Evolutionary conservation across 2,888 invertebrate genomes (phyloP).

Genomic region (Mechanitis messenoides): DNA sequence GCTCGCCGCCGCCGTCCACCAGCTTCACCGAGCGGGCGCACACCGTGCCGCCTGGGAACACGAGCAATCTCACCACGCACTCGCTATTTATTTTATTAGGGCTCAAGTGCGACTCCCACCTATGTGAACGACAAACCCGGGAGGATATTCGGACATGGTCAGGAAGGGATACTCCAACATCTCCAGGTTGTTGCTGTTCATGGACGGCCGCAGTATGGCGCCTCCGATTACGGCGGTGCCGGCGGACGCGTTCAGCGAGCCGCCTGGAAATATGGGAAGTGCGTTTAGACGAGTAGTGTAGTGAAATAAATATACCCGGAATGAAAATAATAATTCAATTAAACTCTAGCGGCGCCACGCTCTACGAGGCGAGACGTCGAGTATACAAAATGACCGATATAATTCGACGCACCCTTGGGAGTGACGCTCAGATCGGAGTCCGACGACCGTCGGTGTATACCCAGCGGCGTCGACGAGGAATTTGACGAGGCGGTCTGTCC

Average conservation of each 20-base stretch:
- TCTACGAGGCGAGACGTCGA: not conserved
- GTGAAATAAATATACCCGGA: too few species aligned
- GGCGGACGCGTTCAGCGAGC: conserved; percentile 80
- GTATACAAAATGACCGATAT: not conserved
- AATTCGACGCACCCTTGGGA: conserved; percentile 84
- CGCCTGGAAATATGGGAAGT: conserved; percentile 70
- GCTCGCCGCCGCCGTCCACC: conserved; percentile 88
- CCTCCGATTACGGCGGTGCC: conserved; percentile 73
- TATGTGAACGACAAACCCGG: conserved; percentile 91
- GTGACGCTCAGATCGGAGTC: conserved; percentile 96
- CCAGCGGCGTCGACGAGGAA: conserved; percentile 69
- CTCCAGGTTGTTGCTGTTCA: conserved; percentile 88
- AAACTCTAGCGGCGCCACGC: too few species aligned
- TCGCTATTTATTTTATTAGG: too few species aligned
- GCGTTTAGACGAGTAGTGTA: too few species aligned
- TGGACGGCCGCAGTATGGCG: conserved; percentile 78
- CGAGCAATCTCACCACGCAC: not conserved
- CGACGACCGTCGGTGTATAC: conserved; percentile 88
- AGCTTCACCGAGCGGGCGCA: conserved; percentile 65
- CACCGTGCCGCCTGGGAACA: conserved; percentile 58
- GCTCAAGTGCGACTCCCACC: conserved; percentile 69
- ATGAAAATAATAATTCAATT: too few species aligned
- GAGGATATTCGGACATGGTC: conserved; percentile 92
- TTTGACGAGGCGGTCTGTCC: conserved; percentile 57
- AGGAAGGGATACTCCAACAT: conserved; percentile 97